Base-by-base conservation (phyloP, 92 coral and sea anemone genomes). In the Bergia sp. region DNA sequence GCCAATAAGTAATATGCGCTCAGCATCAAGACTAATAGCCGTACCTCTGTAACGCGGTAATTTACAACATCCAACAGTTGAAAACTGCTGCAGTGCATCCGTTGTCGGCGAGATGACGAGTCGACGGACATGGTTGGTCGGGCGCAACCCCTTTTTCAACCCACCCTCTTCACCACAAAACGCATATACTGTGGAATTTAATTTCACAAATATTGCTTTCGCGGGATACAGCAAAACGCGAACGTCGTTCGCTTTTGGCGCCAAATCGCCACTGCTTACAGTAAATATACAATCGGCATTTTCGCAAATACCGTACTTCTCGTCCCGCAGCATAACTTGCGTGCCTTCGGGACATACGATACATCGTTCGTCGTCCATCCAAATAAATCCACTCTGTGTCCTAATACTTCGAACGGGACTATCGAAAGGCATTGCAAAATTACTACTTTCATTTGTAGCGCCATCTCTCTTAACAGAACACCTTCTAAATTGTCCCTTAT, bases 61-160 rank as follows among this genome's bases (percentile, higher is more conserved):
- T 67, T 67, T 67, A 67, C 74, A 67, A 67, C 74, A 67, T 67
- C 74, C 74, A 67, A 67, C 74, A 67, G 74, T 67, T 67, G 74
- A 67, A 67, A 67, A 67, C 74, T 67, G 74, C 74, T 67, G 74
- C 74, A 67, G 74, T 67, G 74, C 74, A 67, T 67, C 74, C 74
- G 74, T 67, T 67, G 74, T 67, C 74, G 74, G 74, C 74, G 74
- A 67, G 74, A 67, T 67, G 74, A 67, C 74, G 74, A 67, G 74
- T 67, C 74, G 74, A 67, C 74, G 74, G 74, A 67, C 74, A 67
- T 67, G 74, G 74, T 67, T 67, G 74, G 74, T 67, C 74, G 74
- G 74, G 74, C 74, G 74, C 74, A 67, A 67, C 74, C 74, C 74
- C 74, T 12, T 67, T 67, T 67, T 67, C 74, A 67, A 67, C 74